A percentile compares a stretch with the other conserved stretches of the same genome.
Evolutionary conservation across 1,140 invertebrate species (phyloP).

Genomic region (Portunus trituberculatus): DNA sequence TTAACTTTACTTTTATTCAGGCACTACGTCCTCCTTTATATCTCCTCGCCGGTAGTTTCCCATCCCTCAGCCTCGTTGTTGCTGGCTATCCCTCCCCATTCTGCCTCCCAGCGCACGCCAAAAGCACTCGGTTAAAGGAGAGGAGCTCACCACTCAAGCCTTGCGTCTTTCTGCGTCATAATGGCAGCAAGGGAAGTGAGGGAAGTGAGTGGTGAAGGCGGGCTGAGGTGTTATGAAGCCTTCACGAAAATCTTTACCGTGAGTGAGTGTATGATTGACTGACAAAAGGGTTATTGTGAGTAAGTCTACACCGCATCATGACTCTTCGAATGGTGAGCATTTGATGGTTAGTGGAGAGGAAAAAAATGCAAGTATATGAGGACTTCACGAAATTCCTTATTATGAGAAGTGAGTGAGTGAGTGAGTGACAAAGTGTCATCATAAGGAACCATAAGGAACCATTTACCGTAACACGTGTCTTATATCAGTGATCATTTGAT

Average conservation of each 20-base stretch:
- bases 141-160: neutral
- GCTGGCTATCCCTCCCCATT: neutral
- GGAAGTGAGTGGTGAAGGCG: no score
- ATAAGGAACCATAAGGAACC: neutral
- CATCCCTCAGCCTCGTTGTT: neutral
- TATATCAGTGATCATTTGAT: no score
- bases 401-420: no score
- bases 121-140: neutral
- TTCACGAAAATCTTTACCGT: no score
- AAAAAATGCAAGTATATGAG: no score
- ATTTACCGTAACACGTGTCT: no score
- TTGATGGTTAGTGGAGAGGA: no score
- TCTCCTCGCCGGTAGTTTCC: neutral
- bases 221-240: no score
- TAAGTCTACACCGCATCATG: no score
- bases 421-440: neutral
- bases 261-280: no score
- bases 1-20: neutral
- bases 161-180: neutral
- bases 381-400: no score
- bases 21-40: neutral
- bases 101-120: neutral
- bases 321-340: no score
- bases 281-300: neutral
- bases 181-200: neutral